Conservation (phyloP, 2,888 invertebrate species). For the Leptopilina myrica region DNA sequence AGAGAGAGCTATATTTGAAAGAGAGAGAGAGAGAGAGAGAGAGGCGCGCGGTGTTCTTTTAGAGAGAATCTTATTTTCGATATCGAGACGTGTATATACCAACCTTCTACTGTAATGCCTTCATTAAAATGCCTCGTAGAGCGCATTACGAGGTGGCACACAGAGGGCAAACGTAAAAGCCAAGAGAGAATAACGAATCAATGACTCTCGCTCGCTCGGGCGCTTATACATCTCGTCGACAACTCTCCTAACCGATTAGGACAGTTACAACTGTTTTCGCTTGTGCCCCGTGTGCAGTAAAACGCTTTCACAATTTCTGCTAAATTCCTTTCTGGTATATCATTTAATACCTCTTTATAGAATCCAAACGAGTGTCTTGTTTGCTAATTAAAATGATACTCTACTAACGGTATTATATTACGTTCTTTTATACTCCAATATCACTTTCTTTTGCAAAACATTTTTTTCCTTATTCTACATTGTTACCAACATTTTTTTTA, state of each 20-base stretch:
- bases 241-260: constrained; percentile 28
- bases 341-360: constrained; percentile 19
- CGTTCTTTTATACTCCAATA: background rate
- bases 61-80: constrained; percentile 37
- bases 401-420: background rate
- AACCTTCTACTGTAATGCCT: constrained; percentile 34
- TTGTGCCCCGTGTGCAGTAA: constrained; percentile 8
- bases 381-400: constrained; percentile 19
- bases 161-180: constrained; percentile 33
- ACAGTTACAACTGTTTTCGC: constrained; percentile 33
- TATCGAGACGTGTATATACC: constrained; percentile 15
- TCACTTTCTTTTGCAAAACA: background rate
- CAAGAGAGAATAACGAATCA: constrained; percentile 27
- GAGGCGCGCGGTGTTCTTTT: constrained; percentile 27
- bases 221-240: background rate
- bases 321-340: constrained; percentile 23
- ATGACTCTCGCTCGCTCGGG: constrained; percentile 2
- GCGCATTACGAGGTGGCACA: constrained; percentile 24
- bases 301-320: constrained; percentile 30
- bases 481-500: no score
- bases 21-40: background rate
- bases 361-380: constrained; percentile 5
- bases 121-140: constrained; percentile 39
- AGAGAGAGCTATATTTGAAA: constrained; percentile 21
- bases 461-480: no score